Evolutionary conservation across 2,797 vertebrate genomes (phyloP).

Genomic region (Thripadectes ignobilis): DNA sequence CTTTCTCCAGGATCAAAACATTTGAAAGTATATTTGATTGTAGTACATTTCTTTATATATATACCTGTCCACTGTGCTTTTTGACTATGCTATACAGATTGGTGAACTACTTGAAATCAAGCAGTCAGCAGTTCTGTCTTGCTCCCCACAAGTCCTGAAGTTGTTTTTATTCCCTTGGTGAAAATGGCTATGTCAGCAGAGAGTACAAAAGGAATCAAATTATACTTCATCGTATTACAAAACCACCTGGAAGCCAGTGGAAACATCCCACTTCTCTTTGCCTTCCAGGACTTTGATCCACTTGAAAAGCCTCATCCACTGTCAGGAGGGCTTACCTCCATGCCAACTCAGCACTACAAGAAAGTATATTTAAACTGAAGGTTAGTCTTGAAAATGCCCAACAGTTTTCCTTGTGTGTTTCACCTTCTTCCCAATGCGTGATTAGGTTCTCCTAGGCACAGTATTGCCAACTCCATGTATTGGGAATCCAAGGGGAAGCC

Average conservation of each 20-base stretch:
- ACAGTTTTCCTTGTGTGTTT: neutral
- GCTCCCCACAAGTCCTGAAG: slow-evolving; percentile 29
- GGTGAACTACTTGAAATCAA: slow-evolving; percentile 9
- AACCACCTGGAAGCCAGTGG: slow-evolving; percentile 41
- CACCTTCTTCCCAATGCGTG: neutral
- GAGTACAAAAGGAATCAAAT: slow-evolving; percentile 56
- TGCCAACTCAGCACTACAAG: neutral
- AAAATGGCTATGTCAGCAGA: slow-evolving; percentile 49
- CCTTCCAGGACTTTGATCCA: slow-evolving; percentile 54
- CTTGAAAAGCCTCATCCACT: slow-evolving; percentile 42
- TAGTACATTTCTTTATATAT: neutral
- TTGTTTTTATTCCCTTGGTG: slow-evolving; percentile 53
- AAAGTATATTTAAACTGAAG: neutral
- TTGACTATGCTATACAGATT: neutral
- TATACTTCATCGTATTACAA: slow-evolving; percentile 48
- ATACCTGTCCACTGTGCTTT: neutral
- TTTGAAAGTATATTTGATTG: neutral
- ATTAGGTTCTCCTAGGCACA: neutral
- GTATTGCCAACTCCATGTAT: neutral
- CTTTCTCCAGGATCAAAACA: neutral
- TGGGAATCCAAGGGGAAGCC: neutral
- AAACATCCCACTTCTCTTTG: slow-evolving; percentile 37
- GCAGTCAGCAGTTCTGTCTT: slow-evolving; percentile 42
- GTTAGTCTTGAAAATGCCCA: neutral
- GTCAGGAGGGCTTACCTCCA: slow-evolving; percentile 9